A percentile compares a stretch with the other conserved stretches of the same genome.
Conservation (phyloP, 1,140 invertebrate genomes). For the Planococcus citri region DNA sequence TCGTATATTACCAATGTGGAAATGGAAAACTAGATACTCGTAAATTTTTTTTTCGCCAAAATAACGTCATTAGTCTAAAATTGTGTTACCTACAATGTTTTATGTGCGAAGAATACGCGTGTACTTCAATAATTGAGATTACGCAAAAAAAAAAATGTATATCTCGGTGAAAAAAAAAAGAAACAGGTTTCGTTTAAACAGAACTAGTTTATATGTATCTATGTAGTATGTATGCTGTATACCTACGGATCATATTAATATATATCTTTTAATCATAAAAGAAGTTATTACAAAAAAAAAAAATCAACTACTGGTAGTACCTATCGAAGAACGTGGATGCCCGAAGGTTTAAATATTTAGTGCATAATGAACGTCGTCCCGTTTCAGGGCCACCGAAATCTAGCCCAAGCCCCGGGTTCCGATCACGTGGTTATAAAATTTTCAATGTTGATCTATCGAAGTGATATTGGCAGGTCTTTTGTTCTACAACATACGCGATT, state of each 20-base stretch:
- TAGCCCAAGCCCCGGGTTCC: background rate
- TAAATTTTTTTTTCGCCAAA: too few species aligned
- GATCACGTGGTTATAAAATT: background rate
- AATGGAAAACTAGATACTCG: too few species aligned
- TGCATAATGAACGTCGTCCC: slow-evolving; percentile 5
- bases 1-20: too few species aligned
- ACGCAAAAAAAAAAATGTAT: background rate
- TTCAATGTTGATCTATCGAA: too few species aligned
- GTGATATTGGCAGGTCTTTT: too few species aligned
- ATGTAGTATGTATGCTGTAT: too few species aligned
- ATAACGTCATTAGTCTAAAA: background rate
- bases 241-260: background rate
- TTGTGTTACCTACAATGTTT: background rate
- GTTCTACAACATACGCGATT: too few species aligned
- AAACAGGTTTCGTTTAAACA: background rate
- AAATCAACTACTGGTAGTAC: slow-evolving; percentile 7
- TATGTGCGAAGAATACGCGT: background rate
- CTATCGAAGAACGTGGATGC: slow-evolving; percentile 1
- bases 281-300: slow-evolving; percentile 5
- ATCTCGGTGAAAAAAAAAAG: background rate
- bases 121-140: background rate
- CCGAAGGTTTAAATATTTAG: slow-evolving; percentile 3
- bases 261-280: slow-evolving; percentile 8
- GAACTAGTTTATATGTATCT: background rate
- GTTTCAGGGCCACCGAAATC: slow-evolving; percentile 5